Evolutionary conservation across 2,888 invertebrate species (phyloP).

Genomic region (Drosophila melanosoma): DNA sequence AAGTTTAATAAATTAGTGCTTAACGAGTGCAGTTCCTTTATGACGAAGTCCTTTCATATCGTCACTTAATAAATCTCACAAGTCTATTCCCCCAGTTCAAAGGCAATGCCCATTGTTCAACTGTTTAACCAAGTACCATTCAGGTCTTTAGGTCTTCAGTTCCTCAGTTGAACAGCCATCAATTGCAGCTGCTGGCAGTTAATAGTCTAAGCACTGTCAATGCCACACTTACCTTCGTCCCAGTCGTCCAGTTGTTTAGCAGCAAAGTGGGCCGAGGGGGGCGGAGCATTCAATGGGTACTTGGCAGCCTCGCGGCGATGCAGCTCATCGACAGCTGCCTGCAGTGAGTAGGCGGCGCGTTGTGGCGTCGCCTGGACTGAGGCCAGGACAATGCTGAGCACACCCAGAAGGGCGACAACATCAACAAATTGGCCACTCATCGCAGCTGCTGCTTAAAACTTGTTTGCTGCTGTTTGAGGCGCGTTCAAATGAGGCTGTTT

Average conservation of each 20-base stretch:
- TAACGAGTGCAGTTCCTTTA: constrained; percentile 2
- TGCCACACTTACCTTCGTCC: constrained; percentile 83
- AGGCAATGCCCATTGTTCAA: background rate
- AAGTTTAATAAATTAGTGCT: constrained; percentile 13
- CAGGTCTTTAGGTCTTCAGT: background rate
- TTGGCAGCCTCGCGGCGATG: constrained; percentile 83
- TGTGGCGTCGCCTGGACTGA: constrained; percentile 60
- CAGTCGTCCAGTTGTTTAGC: constrained; percentile 82
- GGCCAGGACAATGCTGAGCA: constrained; percentile 38
- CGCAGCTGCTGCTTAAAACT: constrained; percentile 29
- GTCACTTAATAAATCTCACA: background rate
- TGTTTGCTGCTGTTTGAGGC: constrained; percentile 9
- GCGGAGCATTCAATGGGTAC: constrained; percentile 80
- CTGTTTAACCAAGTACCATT: constrained; percentile 1
- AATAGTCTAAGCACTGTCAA: background rate
- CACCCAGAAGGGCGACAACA: constrained; percentile 22
- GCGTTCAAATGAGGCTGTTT: constrained; percentile 18
- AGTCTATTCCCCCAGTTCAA: background rate
- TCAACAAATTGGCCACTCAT: constrained; percentile 54
- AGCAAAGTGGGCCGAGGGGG: constrained; percentile 57
- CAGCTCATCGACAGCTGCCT: constrained; percentile 84
- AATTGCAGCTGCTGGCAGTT: constrained; percentile 6
- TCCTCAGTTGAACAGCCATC: background rate
- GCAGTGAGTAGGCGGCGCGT: constrained; percentile 82
- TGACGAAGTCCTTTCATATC: background rate